Percentiles rank a stretch among this genome's conserved stretches.
phyloP scores from a whole-genome alignment of 2,113 vertebrate genomes.

The Tiliqua scincoides region DNA sequence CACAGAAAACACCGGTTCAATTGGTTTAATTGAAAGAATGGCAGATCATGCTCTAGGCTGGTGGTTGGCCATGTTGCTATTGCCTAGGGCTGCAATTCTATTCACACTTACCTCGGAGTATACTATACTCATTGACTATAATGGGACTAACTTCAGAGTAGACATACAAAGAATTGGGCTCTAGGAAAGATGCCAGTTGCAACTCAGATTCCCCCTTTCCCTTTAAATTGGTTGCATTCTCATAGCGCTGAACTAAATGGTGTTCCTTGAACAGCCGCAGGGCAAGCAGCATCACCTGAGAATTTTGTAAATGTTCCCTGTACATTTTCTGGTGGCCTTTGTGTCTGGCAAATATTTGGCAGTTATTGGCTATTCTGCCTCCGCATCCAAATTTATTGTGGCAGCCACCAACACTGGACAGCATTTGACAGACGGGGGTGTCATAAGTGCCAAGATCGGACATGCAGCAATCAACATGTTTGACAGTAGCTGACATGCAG shows the following conservation, averaged over 20 bases:
- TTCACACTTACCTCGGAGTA: no score
- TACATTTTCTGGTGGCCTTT: neutral
- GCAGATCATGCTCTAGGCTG: neutral
- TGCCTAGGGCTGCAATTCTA: neutral
- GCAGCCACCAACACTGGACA: neutral
- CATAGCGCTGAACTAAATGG: neutral
- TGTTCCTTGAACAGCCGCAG: no score
- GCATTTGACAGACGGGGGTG: neutral
- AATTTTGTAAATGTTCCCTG: neutral
- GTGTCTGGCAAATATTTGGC: neutral
- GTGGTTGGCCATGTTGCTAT: neutral
- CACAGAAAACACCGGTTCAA: neutral
- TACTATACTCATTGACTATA: no score
- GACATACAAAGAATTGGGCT: no score
- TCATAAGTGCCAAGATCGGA: neutral
- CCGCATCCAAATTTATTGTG: neutral
- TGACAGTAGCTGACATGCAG: neutral
- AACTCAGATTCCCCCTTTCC: neutral
- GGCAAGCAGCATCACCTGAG: neutral
- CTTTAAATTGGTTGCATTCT: neutral
- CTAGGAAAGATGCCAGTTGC: neutral
- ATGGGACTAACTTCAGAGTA: no score
- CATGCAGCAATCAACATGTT: neutral
- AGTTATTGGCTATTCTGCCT: neutral
- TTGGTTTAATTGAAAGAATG: neutral